Base-by-base conservation (phyloP, 1,140 invertebrate genomes). In the Mycetomoellerius zeteki region DNA sequence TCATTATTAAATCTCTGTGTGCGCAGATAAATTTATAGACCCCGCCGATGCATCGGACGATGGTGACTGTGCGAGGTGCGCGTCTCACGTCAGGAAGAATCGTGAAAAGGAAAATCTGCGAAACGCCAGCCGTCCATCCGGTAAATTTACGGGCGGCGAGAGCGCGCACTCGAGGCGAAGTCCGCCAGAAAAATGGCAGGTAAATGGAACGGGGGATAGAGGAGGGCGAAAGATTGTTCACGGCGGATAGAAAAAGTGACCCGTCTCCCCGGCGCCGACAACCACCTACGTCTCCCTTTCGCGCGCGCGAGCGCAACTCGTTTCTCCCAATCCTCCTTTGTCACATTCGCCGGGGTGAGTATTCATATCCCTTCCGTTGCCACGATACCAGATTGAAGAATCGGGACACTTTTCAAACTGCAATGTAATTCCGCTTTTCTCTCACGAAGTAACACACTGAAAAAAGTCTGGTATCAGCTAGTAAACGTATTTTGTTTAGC, bases 131-230 rank as follows among this genome's bases (percentile, higher is more conserved):
- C 82, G 73, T 76, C 82, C 30, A 60, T 85, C 82, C 33, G 21
- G 52, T 78, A 19, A 85, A 85, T 85, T 85, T 85, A 85, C 82
- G 82, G 62, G 43, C 43, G 33, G 43, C 58, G 81, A 75, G 37
- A 69, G 77, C 62, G 72, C 72, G 82, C 81, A 60, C 54, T 85
- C 71, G 69, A 60, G 56, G 56, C 54, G 47, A 24, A 58, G 43
- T 65, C 58, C 54, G 82, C 73, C 62, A 78, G 82, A 85, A 85
- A 85, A 85, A 85, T 85, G 75, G 75, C 82, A 85, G 82, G 82
- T 56, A 67, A 54, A 72, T 50, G 86, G 43, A 81, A 87, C 12
- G 16, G 19, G 12, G 50, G 14, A n/a, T 5, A 27, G 24, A 8
- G 54, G 7, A 3, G 30, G 52, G 73, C 60, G 24, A 21, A 78